A percentile compares a stretch with the other conserved stretches of the same genome.
phyloP scores from a whole-genome alignment of 2,888 invertebrate species.

The Tubulanus polymorphus region DNA sequence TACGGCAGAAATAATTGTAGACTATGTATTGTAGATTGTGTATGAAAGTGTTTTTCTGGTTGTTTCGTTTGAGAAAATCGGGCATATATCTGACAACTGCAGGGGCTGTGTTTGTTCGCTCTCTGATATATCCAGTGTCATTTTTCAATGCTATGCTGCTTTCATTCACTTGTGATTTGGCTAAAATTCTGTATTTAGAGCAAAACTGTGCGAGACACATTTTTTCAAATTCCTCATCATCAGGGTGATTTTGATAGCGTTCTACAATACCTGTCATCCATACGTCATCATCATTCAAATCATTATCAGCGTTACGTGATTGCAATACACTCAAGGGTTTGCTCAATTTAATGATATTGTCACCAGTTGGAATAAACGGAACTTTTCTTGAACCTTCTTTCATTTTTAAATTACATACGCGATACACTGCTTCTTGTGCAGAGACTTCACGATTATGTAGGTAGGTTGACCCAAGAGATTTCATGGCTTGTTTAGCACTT shows the following conservation, averaged over 20 bases:
- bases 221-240: conserved; percentile 3
- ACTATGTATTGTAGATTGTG: too few species aligned
- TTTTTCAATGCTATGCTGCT: conserved; percentile 13
- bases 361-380: conserved; percentile 13
- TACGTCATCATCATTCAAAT: conserved; percentile 7
- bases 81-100: conserved; percentile 8
- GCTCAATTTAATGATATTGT: conserved; percentile 12
- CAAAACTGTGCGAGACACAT: conserved; percentile 17
- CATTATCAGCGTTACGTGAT: not conserved
- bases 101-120: not conserved
- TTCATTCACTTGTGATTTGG: too few species aligned
- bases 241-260: conserved; percentile 13
- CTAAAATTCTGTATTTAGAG: conserved; percentile 13
- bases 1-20: conserved; percentile 19
- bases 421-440: conserved; percentile 16
- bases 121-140: conserved; percentile 5
- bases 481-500: conserved; percentile 12
- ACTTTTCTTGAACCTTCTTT: conserved; percentile 14
- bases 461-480: conserved; percentile 12
- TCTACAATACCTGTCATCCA: conserved; percentile 14
- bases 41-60: conserved; percentile 16
- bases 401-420: conserved; percentile 13
- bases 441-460: conserved; percentile 17
- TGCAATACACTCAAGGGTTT: conserved; percentile 7
- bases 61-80: conserved; percentile 11